Percentiles rank a stretch among this genome's conserved stretches.
Conservation (phyloP, 53 echinoderm and acorn worm genomes). For the Astropecten irregularis region DNA sequence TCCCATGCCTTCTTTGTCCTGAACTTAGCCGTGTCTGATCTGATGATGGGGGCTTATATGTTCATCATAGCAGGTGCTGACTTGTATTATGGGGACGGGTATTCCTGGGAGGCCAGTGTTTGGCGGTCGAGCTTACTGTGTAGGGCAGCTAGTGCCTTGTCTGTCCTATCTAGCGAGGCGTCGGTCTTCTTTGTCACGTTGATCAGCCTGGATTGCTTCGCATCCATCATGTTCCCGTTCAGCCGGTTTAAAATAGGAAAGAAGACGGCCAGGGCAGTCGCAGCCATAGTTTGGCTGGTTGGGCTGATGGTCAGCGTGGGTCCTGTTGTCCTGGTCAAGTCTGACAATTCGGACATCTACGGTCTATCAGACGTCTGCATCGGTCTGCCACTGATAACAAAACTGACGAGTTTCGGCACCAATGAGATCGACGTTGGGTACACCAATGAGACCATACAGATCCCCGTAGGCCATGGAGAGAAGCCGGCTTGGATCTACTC, state of each 20-base stretch:
- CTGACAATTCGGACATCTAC: slow-evolving; percentile 39
- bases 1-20: slow-evolving; percentile 33
- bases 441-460: neutral
- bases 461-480: neutral
- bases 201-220: slow-evolving; percentile 52
- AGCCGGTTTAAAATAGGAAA: slow-evolving; percentile 4
- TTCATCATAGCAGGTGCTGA: slow-evolving; percentile 54
- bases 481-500: slow-evolving; percentile 55
- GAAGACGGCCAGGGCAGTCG: neutral
- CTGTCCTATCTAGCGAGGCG: slow-evolving; percentile 50
- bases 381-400: no score
- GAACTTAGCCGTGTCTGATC: slow-evolving; percentile 49
- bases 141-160: slow-evolving; percentile 41
- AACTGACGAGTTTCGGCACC: neutral
- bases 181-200: slow-evolving; percentile 60
- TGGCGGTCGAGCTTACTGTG: slow-evolving; percentile 47
- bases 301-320: slow-evolving; percentile 6
- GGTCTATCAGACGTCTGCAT: slow-evolving; percentile 59
- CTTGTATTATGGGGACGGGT: slow-evolving; percentile 10
- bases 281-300: neutral
- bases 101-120: neutral
- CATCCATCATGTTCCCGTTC: slow-evolving; percentile 52
- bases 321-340: slow-evolving; percentile 24
- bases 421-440: neutral
- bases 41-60: slow-evolving; percentile 53